These are phyloP conservation scores for Pantherophis alleghaniensis DNA, from an alignment of 2,797 vertebrate genomes.

Conservation along the genomic window DNA sequence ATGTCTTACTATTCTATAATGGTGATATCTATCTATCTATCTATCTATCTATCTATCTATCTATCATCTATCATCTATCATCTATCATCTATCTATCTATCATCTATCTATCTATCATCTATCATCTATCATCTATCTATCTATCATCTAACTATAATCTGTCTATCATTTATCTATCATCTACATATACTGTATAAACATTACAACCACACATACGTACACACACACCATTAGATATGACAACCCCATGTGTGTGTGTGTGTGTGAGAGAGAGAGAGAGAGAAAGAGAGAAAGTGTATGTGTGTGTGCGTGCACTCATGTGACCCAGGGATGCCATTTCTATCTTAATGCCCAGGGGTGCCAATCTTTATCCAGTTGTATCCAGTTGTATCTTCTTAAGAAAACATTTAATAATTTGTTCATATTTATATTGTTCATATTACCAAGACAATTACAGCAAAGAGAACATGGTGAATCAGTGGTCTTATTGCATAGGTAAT, in stretches of 20 bases:
- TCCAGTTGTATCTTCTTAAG: neutral
- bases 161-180: neutral
- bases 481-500: constrained; percentile 2
- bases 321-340: neutral
- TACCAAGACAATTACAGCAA: neutral
- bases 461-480: constrained; percentile 29
- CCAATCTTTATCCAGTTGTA: neutral
- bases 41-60: no score
- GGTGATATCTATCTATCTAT: no score
- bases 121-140: no score
- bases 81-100: no score
- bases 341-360: neutral
- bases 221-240: neutral
- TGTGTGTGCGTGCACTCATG: fast-evolving
- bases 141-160: no score
- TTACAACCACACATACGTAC: neutral
- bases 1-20: neutral
- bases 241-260: neutral
- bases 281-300: no score
- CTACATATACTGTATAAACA: neutral
- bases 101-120: no score
- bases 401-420: neutral
- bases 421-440: neutral
- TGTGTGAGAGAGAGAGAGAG: no score
- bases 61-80: no score